A percentile compares a stretch with the other conserved stretches of the same genome.
phyloP scores from a whole-genome alignment of 2,113 vertebrate genomes.

The Atrichornis clamosus region DNA sequence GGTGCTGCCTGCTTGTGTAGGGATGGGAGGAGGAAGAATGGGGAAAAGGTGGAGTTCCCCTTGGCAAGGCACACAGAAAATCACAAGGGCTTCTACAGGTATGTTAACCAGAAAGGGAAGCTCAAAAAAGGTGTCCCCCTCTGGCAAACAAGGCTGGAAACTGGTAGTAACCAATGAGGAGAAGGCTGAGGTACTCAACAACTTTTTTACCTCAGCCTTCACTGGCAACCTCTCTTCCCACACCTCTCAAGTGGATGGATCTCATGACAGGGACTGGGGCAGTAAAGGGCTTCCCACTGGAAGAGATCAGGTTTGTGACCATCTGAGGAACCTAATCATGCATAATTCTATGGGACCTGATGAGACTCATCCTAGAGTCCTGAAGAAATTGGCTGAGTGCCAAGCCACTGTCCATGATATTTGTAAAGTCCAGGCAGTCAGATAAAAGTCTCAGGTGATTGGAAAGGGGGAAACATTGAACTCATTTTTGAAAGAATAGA shows the following conservation, averaged over 20 bases:
- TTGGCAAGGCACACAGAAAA: not conserved
- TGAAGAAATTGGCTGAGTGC: not conserved
- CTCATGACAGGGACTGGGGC: not conserved
- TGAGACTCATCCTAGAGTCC: not conserved
- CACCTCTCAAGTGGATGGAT: not conserved
- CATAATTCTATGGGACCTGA: not conserved
- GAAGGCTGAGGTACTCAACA: not conserved
- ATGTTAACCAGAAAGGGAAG: not conserved
- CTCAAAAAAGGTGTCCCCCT: not conserved
- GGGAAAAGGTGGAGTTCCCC: rapidly evolving
- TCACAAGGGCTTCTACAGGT: not conserved
- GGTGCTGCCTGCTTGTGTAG: rapidly evolving
- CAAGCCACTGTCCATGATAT: not conserved
- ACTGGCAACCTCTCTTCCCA: not conserved
- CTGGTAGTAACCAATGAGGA: not conserved
- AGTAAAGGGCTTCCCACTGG: not conserved
- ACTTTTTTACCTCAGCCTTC: not conserved
- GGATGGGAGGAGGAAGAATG: not conserved
- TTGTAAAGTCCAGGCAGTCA: not conserved
- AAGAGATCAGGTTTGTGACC: not conserved
- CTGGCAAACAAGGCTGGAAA: not conserved
- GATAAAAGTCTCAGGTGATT: not conserved
- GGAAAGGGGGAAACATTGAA: not conserved
- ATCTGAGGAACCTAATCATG: not conserved
- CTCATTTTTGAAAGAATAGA: not conserved